Evolutionary conservation across 2,113 vertebrate species (phyloP), one percentile per base, ranked within the genome.

Genomic region (Megaceryle torquata): DNA sequence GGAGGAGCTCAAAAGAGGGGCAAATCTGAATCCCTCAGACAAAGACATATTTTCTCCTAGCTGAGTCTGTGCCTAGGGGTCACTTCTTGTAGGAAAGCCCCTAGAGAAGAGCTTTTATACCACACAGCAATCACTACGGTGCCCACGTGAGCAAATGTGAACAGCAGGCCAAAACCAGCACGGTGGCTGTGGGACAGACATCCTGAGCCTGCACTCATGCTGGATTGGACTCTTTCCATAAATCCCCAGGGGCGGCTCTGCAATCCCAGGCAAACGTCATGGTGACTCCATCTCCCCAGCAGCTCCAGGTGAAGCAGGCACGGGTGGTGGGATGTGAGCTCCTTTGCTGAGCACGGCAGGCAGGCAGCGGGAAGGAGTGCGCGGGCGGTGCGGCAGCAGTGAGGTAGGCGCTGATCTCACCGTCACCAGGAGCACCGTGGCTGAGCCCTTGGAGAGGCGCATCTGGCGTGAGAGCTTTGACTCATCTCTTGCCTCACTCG

Each of bases 131-230:
- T 29, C 22, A 20, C 39, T 20, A 1, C 0, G 0, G 61, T 4
- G 31, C 64, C 44, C 0, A 0, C 29, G 51, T 1, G 4, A 44
- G 60, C 1, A 0, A 26, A 29, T 1, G 6, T 21, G 50, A 61
- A 6, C 20, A 44, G 13, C 4, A 16, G 51, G 22, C 31, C 28
- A 4, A 18, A 46, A 82, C 39, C 64, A 67, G 44, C 1, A 1
- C 65, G 24, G 65, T 46, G 43, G 37, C 74, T 35, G 37, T 20
- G 68, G 83, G 29, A 67, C 70, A 72, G 29, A 59, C 75, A 68
- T 4, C 37, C 81, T 33, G 65, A 94, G 51, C 44, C 29, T 12
- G 35, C 25, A 6, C 39, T 61, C 1, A 0, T 1, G 4, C 6
- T 0, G 1, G 0, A 39, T 13, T 20, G 21, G 19, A 10, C 2